Percentiles rank a stretch among this genome's conserved stretches.
Evolutionary conservation across 2,113 vertebrate species (phyloP).

Genomic region (Pungitius pungitius): DNA sequence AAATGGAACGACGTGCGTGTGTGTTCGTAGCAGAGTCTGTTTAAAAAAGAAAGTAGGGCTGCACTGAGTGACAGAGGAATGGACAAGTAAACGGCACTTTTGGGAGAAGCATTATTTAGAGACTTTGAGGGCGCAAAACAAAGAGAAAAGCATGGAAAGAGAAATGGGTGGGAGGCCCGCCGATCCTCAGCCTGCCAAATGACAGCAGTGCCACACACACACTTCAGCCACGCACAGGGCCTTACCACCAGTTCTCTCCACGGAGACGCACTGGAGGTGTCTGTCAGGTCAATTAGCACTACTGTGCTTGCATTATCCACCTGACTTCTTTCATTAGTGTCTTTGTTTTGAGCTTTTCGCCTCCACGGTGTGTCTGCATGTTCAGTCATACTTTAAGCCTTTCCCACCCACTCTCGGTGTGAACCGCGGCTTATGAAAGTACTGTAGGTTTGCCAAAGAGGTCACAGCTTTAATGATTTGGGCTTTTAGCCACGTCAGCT

Average conservation of each 20-base stretch:
- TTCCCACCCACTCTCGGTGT: slow-evolving; percentile 17
- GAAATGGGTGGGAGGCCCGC: background rate
- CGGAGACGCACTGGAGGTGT: slow-evolving; percentile 61
- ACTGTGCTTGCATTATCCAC: slow-evolving; percentile 72
- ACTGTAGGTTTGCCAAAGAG: slow-evolving; percentile 31
- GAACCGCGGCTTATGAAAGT: slow-evolving; percentile 11
- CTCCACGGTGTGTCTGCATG: slow-evolving; percentile 29
- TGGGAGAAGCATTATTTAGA: slow-evolving; percentile 37
- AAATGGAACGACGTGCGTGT: slow-evolving; percentile 53
- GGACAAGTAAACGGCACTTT: slow-evolving; percentile 21
- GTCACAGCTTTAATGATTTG: slow-evolving; percentile 18
- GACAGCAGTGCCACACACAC: background rate
- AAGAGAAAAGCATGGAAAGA: background rate
- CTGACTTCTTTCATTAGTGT: slow-evolving; percentile 73
- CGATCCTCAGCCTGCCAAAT: slow-evolving; percentile 20
- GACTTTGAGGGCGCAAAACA: slow-evolving; percentile 5
- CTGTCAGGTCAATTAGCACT: slow-evolving; percentile 78
- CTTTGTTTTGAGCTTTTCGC: slow-evolving; percentile 55
- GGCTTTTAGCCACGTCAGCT: background rate
- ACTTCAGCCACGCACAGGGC: slow-evolving; percentile 15
- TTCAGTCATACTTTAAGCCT: slow-evolving; percentile 27
- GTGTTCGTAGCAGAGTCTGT: slow-evolving; percentile 18
- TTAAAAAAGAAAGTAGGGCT: slow-evolving; percentile 51
- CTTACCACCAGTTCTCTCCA: slow-evolving; percentile 46
- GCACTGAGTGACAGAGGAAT: slow-evolving; percentile 57